Conservation (phyloP, 2,113 vertebrate species). For the Actenoides lindsayi region DNA sequence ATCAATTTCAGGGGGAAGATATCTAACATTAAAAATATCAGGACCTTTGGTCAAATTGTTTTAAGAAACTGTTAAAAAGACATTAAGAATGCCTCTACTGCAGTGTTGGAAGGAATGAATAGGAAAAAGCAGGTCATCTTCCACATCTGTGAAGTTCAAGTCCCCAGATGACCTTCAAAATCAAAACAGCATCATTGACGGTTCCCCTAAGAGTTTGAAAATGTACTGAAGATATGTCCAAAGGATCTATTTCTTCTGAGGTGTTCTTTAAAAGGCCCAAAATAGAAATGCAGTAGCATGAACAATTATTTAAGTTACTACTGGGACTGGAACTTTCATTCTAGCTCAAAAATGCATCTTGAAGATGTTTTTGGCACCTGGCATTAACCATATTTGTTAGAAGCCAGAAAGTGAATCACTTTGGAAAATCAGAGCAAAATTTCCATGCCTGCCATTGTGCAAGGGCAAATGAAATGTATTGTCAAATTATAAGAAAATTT, state of each 20-base stretch:
- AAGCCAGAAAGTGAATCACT: slow-evolving; percentile 40
- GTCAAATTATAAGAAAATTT: background rate
- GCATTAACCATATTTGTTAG: background rate
- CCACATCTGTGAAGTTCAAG: background rate
- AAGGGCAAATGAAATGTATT: background rate
- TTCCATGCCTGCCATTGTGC: background rate
- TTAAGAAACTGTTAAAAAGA: background rate
- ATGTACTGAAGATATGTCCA: background rate
- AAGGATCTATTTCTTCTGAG: background rate
- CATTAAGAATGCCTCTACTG: background rate
- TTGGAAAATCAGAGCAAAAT: slow-evolving; percentile 40
- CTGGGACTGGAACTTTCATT: background rate
- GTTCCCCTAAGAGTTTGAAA: background rate
- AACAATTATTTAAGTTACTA: background rate
- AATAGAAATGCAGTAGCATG: background rate
- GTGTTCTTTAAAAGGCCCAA: background rate
- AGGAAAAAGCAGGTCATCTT: background rate
- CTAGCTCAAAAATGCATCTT: background rate
- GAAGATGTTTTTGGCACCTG: background rate
- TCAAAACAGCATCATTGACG: background rate
- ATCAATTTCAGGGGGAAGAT: background rate
- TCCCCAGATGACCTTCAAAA: background rate
- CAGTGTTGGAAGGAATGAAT: background rate
- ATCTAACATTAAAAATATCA: background rate
- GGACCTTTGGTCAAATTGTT: background rate